Evolutionary conservation across 2,797 vertebrate species (phyloP).

Genomic region (Alauda arvensis): DNA sequence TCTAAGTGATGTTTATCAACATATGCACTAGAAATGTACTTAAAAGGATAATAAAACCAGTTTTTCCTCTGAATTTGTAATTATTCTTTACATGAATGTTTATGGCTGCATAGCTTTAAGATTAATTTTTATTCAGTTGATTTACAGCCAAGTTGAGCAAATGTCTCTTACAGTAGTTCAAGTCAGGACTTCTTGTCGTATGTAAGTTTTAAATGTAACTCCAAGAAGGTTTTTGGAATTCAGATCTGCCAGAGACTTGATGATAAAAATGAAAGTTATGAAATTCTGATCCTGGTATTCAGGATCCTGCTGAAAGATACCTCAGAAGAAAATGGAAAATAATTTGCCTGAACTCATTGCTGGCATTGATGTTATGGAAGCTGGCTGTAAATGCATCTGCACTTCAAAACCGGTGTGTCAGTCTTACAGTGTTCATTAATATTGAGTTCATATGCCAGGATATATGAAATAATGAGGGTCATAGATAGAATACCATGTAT

Average conservation of each 20-base stretch:
- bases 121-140: neutral
- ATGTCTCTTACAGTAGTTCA: neutral
- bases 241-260: neutral
- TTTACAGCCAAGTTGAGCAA: neutral
- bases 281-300: neutral
- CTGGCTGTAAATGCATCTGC: neutral
- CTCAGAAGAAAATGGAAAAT: neutral
- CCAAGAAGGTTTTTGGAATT: neutral
- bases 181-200: neutral
- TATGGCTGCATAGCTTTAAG: neutral
- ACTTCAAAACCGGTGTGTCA: neutral
- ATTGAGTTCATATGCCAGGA: neutral
- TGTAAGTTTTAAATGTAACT: neutral
- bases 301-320: neutral
- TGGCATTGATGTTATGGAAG: neutral
- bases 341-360: neutral
- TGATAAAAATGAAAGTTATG: neutral
- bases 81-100: neutral
- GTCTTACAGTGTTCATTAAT: neutral
- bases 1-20: neutral
- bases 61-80: neutral
- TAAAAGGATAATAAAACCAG: neutral
- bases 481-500: neutral
- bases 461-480: neutral
- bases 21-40: neutral